Evolutionary conservation across 2,888 invertebrate species (phyloP), one percentile per base, ranked within the genome.

Genomic region (Cheilosia impressa): DNA sequence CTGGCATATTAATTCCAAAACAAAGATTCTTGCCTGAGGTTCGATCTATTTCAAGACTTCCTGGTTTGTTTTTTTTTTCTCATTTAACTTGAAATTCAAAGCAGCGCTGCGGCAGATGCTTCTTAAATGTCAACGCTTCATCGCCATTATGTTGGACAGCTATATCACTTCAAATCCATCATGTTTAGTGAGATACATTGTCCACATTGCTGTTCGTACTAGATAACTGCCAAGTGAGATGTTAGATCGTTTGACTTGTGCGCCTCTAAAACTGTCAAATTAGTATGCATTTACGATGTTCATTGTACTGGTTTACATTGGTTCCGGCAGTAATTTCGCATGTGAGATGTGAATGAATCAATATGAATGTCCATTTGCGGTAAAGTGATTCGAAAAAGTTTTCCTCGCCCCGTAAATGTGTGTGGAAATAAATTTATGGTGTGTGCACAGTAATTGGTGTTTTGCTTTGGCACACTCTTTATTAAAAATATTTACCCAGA

Each of bases 391-490:
- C 31, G 7, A n/a, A 57, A 50, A 47, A 38, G 19, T 41, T 27
- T 41, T 62, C 19, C 52, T 58, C 34, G 3, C 47, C 34, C 76
- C 69, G 69, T 63, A 76, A 76, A 69, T 24, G 50, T 55, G 9
- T 69, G 41, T 45, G 10, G 43, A 38, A 60, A 34, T 19, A 1
- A 9, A 47, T 53, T 66, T 80, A 77, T 65, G 71, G 69, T 53
- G 58, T 60, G 4, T 22, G n/a, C 45, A 71, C 69, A 52, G 52
- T 81, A 69, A 77, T 69, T 63, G 13, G 41, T 58, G 38, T 58
- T 72, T 31, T 50, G 27, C 27, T 55, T 53, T 38, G 27, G 31
- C 55, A 15, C 24, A 24, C 10, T 27, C n/a, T 55, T 31, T 19
- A 17, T 27, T 72, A 5, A 53, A 62, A 72, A 57, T 43, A 43